Evolutionary conservation across 2,888 invertebrate species (phyloP), one percentile per base, ranked within the genome.

Genomic region (Anthoptus insignis): DNA sequence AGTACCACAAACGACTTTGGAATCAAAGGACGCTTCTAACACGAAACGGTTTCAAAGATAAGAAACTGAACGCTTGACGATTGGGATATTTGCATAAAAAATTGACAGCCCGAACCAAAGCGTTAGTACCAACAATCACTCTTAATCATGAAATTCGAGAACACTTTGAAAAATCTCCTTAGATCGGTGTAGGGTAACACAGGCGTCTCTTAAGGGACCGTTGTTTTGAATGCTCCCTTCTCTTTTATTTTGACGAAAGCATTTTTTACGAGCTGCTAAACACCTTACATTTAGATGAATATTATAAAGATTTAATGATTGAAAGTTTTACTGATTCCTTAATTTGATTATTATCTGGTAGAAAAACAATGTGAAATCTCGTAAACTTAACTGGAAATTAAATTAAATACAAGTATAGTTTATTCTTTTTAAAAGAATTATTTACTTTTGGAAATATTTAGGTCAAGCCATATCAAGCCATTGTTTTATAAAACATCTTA

Each of bases 131-230:
- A 73, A 74, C 78, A 78, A 81, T 80, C 79, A 80, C 76, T 82
- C 78, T 81, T 81, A 82, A 84, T 83, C 82, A 81, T 78, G 76
- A 81, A 79, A 80, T 79, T 77, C 76, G 74, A 78, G 76, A 75
- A 74, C 73, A 67, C 57, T 72, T 72, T 73, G 72, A 71, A 70
- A 71, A 65, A 64, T 68, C 60, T 67, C 65, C 68, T 68, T 54
- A 59, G 65, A 58, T 63, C 58, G 71, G 71, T 71, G 64, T 72
- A 50, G 66, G 24, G 64, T 64, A 68, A 66, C 65, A 56, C 66
- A 54, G 61, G 64, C 49, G 58, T 57, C 57, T 61, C 66, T 66
- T 58, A 59, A 52, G 53, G 52, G 14, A 29, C 52, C 42, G 22
- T 32, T 64, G 50, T 64, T 64, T 50, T 64, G 8, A 42, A 52